A percentile compares a stretch with the other conserved stretches of the same genome.
Conservation (phyloP, 2,888 invertebrate species). For the Parnassius apollo region DNA sequence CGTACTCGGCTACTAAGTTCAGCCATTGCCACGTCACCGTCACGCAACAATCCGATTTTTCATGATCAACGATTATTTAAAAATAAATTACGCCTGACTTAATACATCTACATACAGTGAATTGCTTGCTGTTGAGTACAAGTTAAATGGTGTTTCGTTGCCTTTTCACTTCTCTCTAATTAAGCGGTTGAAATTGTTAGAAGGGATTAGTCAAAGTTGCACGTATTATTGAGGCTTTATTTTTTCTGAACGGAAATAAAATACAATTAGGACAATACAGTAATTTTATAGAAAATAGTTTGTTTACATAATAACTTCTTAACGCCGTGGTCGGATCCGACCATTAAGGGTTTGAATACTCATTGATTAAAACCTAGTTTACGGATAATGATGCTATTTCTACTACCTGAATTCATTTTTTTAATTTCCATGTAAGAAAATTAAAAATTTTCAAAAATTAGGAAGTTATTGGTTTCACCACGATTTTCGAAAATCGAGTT, state of each 20-base stretch:
- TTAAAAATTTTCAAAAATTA: too few relatives aligned
- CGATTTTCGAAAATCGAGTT: too few relatives aligned
- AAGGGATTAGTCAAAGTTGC: conserved; percentile 32
- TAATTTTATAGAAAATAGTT: too few relatives aligned
- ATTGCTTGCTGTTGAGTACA: conserved; percentile 64
- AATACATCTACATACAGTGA: conserved; percentile 67
- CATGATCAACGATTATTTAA: conserved; percentile 69
- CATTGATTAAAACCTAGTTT: too few relatives aligned
- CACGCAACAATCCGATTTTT: conserved; percentile 45
- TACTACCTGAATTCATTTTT: too few relatives aligned
- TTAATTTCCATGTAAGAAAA: too few relatives aligned
- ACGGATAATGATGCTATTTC: too few relatives aligned
- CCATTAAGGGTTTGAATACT: too few relatives aligned
- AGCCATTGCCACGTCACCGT: conserved; percentile 16
- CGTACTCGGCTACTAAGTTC: too few relatives aligned
- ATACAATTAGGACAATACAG: neutral
- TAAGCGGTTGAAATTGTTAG: conserved; percentile 47
- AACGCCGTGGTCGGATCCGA: too few relatives aligned
- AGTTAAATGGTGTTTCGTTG: conserved; percentile 44
- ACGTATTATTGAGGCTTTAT: conserved; percentile 7
- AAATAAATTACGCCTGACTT: conserved; percentile 67
- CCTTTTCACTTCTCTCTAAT: conserved; percentile 64
- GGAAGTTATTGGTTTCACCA: too few relatives aligned
- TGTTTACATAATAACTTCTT: too few relatives aligned
- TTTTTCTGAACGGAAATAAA: conserved; percentile 14